These are phyloP conservation scores for Echiichthys vipera DNA, from an alignment of 2,797 vertebrate species.

Conservation along the genomic window DNA sequence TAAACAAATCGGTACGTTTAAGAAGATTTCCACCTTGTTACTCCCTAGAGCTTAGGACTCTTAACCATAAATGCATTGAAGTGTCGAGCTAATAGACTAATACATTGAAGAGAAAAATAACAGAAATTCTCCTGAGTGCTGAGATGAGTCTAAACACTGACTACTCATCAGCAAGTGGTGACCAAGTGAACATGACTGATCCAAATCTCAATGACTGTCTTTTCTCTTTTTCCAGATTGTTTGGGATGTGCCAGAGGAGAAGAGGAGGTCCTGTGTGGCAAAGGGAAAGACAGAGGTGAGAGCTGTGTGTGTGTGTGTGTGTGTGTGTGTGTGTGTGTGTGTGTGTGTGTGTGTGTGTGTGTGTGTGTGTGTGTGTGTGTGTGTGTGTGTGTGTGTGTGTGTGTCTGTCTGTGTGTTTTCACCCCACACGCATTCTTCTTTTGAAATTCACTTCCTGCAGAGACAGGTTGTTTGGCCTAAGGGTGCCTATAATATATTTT, in stretches of 20 bases:
- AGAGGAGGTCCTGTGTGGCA: slow-evolving; percentile 83
- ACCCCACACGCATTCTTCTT: not conserved
- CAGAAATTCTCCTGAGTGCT: not conserved
- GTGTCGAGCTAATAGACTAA: not conserved
- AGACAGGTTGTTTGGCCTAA: not conserved
- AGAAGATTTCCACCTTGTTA: too few species aligned
- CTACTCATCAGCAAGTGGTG: not conserved
- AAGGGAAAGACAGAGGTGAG: slow-evolving; percentile 90
- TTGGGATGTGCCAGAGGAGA: slow-evolving; percentile 85
- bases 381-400: too few species aligned
- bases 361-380: not conserved
- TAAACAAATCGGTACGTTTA: too few species aligned
- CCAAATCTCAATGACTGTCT: not conserved
- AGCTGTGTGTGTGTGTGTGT: not conserved
- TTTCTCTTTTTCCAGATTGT: slow-evolving; percentile 78
- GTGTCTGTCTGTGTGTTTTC: not conserved
- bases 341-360: too few species aligned
- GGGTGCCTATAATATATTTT: not conserved
- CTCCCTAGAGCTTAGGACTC: not conserved
- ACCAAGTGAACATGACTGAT: not conserved
- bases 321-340: not conserved
- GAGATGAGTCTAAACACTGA: not conserved
- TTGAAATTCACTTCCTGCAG: not conserved
- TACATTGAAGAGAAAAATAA: not conserved
- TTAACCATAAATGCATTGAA: not conserved